Base-by-base conservation (phyloP, 1,140 invertebrate species). In the Drosophila athabasca region DNA sequence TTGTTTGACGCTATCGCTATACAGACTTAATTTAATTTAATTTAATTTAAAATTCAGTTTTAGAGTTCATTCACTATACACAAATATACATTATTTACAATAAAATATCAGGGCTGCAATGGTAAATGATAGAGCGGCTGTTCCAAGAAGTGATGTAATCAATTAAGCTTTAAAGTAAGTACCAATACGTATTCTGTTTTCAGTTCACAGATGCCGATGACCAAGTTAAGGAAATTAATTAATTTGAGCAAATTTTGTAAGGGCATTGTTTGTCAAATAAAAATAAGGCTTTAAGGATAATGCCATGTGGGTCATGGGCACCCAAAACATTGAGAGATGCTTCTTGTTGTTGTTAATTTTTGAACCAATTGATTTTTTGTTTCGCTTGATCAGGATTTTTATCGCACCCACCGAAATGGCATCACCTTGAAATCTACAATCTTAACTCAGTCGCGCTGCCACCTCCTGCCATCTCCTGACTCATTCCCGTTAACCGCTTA, bases 51-150 rank as follows among this genome's bases (percentile, higher is more conserved):
- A 88, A 88, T 89, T 71, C 87, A 88, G 71, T 79, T 89, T 53
- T 78, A 71, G 49, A 61, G 68, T 76, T 65, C 68, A 66, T 78
- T 65, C 67, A 74, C 76, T 89, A 89, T 89, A 89, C 84, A 89
- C 84, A 89, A 89, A 89, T 89, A 89, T 89, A 89, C 84, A 89
- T 78, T 89, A 89, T 89, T 89, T 88, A 88, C 83, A 88, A 44
- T 59, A 85, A 79, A 83, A 70, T 70, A 72, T 65, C 60, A 82
- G 69, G 57, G 60, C 61, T 79, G 62, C 52, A 54, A 64, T 53
- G 59, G 61, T 60, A 65, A 68, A 66, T 68, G 58, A 78, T 72
- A 82, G 68, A 61, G 64, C 57, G 62, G 65, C 58, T 66, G 50
- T 58, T 65, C 44, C 43, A 55, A 68, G 43, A 54, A 67, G 45